These are phyloP conservation scores for Ictalurus punctatus DNA, from an alignment of 2,113 vertebrate genomes.

Conservation along the genomic window DNA sequence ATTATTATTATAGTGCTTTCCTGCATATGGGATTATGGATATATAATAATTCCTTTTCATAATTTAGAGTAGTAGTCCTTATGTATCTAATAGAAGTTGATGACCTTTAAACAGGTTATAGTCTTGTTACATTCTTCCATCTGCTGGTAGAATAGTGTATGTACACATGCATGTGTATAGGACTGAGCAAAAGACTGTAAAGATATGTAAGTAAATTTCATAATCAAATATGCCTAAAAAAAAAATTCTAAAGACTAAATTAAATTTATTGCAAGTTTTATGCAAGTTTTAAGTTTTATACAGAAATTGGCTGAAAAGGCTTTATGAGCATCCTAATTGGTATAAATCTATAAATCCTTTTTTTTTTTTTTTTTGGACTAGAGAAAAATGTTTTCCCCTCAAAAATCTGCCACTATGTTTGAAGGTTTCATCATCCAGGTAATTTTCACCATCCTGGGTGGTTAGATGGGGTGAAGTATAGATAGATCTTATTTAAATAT, in stretches of 20 bases:
- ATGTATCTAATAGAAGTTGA: not conserved
- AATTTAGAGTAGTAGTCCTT: not conserved
- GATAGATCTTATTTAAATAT: not conserved
- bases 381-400: too few relatives aligned
- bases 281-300: too few relatives aligned
- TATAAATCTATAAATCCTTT: too few relatives aligned
- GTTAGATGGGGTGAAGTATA: not conserved
- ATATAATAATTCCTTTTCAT: not conserved
- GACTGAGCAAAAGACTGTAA: not conserved
- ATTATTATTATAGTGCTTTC: not conserved
- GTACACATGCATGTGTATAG: not conserved
- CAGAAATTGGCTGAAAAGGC: too few relatives aligned
- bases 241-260: not conserved
- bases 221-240: not conserved
- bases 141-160: conserved; percentile 25
- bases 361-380: too few relatives aligned
- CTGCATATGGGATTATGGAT: not conserved
- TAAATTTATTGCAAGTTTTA: too few relatives aligned
- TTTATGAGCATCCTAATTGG: too few relatives aligned
- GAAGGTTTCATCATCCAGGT: too few relatives aligned
- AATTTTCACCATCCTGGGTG: not conserved
- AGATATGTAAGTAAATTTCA: not conserved
- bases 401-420: too few relatives aligned
- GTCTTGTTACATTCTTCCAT: conserved; percentile 20
- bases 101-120: not conserved